Base-by-base conservation (phyloP, 1,140 invertebrate species). In the Tetramorium parvispinum region DNA sequence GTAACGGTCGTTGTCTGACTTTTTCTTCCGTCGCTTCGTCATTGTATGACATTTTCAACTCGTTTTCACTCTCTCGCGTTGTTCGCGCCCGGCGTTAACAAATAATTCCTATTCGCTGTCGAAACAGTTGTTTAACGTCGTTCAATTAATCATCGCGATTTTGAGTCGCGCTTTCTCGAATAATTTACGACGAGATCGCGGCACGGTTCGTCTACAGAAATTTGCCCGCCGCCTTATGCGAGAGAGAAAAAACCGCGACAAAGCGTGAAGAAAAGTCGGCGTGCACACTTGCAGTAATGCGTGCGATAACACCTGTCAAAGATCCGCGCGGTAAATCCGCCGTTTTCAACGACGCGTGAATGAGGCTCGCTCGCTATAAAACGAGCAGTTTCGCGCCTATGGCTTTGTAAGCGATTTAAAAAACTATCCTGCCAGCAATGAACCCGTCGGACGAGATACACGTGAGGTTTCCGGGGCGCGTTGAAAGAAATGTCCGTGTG, bases 281-380 rank as follows among this genome's bases (percentile, higher is more conserved):
- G 21, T 59, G 55, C 53, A 66, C 68, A 68, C 24, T 63, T 32
- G 77, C 27, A 53, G 49, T 88, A 86, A 89, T 88, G 83, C n/a
- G 32, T 32, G 71, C 77, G 63, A 89, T 82, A 86, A 89, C 87
- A 89, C 77, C 85, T 89, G 73, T 83, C 85, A 78, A 73, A 73
- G 57, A 89, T 89, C 65, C 76, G 65, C 76, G 65, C 57, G 51
- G 79, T 49, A 53, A 75, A 53, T 71, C 66, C 40, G 71, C 43
- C n/a, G 24, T 77, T 90, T 37, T 85, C 85, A 68, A 59, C 66
- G 65, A 68, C 49, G 27, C 78, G 51, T 87, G 85, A 85, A 89
- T 87, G 87, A 77, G 86, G 40, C 57, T 88, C 71, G 43, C 83
- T 66, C 53, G 51, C 40, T 49, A 11, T 78, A 85, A 55, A 57